Percentiles rank a stretch among this genome's conserved stretches.
Evolutionary conservation across 2,888 invertebrate species (phyloP).

Genomic region (Macrosoma leucophasiata): DNA sequence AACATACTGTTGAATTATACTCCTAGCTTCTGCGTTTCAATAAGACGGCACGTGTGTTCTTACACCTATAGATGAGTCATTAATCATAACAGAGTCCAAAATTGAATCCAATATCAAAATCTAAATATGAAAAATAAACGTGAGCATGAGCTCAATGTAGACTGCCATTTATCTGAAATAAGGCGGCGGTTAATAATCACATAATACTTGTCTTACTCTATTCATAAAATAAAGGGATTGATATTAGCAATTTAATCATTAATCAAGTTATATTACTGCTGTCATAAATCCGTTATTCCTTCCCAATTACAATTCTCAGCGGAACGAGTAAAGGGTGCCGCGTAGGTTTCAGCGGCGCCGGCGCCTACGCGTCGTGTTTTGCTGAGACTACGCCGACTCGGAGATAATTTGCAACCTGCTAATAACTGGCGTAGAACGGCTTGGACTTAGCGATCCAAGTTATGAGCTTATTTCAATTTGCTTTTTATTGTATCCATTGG

Average conservation of each 20-base stretch:
- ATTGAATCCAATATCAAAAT: background rate
- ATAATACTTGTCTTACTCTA: conserved; percentile 1
- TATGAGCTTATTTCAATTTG: conserved; percentile 8
- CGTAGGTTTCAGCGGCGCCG: conserved; percentile 47
- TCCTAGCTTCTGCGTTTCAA: too few relatives aligned
- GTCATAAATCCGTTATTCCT: conserved; percentile 19
- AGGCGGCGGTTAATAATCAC: conserved; percentile 1
- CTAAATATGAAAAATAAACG: background rate
- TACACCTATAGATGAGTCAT: too few relatives aligned
- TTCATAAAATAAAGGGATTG: background rate
- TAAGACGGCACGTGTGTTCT: too few relatives aligned
- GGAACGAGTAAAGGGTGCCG: conserved; percentile 27
- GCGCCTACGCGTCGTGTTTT: conserved; percentile 52
- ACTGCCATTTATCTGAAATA: background rate
- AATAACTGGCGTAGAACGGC: conserved; percentile 52
- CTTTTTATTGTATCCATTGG: too few relatives aligned
- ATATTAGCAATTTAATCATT: conserved; percentile 5
- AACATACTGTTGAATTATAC: too few relatives aligned
- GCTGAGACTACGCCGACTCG: conserved; percentile 30
- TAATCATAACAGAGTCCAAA: too few relatives aligned
- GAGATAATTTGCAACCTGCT: conserved; percentile 68
- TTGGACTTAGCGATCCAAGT: conserved; percentile 26
- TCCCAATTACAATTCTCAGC: conserved; percentile 28
- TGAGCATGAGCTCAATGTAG: background rate
- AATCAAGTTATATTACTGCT: conserved; percentile 9